A percentile compares a stretch with the other conserved stretches of the same genome.
Conservation (phyloP, 2,113 vertebrate genomes). For the Edolisoma coerulescens region DNA sequence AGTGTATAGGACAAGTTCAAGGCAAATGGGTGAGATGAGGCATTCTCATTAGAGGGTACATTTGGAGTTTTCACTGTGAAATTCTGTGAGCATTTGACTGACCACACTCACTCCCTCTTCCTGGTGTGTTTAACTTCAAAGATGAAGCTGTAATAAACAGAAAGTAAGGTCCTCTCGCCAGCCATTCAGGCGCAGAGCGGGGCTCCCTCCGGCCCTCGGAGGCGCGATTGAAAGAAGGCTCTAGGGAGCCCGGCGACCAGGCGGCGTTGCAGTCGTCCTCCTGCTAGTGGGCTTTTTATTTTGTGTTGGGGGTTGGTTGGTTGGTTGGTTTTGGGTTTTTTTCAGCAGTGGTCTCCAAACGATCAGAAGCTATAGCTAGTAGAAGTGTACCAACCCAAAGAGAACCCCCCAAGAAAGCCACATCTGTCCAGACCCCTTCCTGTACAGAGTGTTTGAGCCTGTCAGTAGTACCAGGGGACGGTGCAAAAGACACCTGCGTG, state of each 20-base stretch:
- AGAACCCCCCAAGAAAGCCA: neutral
- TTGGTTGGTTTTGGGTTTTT: neutral
- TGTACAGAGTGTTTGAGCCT: neutral
- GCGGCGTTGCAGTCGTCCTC: neutral
- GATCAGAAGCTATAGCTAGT: neutral
- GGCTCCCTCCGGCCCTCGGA: fast-evolving
- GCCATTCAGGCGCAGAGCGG: neutral
- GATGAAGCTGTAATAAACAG: neutral
- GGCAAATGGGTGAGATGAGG: neutral
- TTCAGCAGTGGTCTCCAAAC: neutral
- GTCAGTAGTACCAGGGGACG: neutral
- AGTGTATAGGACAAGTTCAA: neutral
- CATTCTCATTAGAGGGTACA: neutral
- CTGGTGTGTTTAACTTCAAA: neutral
- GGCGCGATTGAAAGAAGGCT: neutral
- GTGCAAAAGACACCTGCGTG: neutral
- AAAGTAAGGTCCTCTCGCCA: neutral
- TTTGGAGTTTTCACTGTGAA: neutral
- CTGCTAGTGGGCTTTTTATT: neutral
- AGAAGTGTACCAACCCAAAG: neutral
- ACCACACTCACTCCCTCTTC: neutral
- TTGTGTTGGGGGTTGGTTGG: neutral
- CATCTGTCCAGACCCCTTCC: neutral
- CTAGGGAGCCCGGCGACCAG: neutral
- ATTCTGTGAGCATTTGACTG: neutral